phyloP scores from a whole-genome alignment of 2,113 vertebrate genomes.

The Xerus inauris region DNA sequence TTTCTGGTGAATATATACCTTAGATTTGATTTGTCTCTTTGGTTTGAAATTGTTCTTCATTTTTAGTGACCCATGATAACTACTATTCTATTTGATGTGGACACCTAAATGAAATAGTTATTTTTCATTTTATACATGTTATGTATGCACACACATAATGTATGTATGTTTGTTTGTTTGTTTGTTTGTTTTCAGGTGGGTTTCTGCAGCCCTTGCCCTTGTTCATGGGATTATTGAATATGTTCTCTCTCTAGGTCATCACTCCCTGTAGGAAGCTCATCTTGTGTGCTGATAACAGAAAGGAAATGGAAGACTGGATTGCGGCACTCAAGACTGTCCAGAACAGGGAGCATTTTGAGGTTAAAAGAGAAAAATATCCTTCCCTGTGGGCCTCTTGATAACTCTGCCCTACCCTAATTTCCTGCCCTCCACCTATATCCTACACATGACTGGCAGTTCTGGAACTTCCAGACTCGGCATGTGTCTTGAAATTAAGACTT shows the following conservation, averaged over 20 bases:
- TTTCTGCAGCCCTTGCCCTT: neutral
- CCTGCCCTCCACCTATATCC: fast-evolving
- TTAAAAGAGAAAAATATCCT: constrained; percentile 67
- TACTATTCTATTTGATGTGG: neutral
- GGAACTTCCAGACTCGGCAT: fast-evolving
- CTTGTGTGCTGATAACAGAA: constrained; percentile 97
- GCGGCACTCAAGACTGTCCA: constrained; percentile 94
- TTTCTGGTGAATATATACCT: neutral
- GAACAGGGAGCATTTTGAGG: constrained; percentile 97
- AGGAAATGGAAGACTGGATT: constrained; percentile 99
- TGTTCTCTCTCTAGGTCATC: constrained; percentile 90
- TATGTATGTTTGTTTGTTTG: too few relatives aligned
- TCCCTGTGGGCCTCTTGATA: neutral
- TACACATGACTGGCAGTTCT: fast-evolving
- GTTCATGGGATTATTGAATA: fast-evolving
- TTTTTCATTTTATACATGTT: neutral
- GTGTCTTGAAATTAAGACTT: neutral
- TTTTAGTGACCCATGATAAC: neutral
- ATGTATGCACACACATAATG: too few relatives aligned
- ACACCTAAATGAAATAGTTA: neutral
- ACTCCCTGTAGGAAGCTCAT: constrained; percentile 96
- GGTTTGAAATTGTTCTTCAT: constrained; percentile 6
- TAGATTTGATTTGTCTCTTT: neutral
- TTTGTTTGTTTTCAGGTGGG: neutral
- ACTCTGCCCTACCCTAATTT: too few relatives aligned